A percentile compares a stretch with the other conserved stretches of the same genome.
Conservation (phyloP, 2,888 invertebrate species). For the Limnephilus rhombicus region DNA sequence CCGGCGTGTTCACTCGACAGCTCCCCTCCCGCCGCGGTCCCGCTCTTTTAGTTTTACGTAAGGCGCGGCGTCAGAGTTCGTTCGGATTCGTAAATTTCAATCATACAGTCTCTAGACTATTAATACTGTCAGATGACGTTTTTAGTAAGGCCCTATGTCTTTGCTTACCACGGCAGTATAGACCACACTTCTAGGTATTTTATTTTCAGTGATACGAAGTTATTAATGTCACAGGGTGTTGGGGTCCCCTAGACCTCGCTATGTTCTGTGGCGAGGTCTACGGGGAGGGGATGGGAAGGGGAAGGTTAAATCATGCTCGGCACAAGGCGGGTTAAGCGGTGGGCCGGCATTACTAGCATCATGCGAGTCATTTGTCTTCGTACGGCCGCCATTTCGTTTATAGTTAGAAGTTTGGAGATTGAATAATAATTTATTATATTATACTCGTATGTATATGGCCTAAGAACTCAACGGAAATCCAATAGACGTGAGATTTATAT, state of each 20-base stretch:
- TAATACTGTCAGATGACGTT: too few relatives aligned
- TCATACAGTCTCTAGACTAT: too few relatives aligned
- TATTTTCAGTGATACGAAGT: background rate
- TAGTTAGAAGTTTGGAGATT: background rate
- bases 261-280: background rate
- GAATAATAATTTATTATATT: background rate
- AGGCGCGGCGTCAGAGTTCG: too few relatives aligned
- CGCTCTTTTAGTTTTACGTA: too few relatives aligned
- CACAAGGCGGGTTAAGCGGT: background rate
- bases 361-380: background rate
- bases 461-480: too few relatives aligned
- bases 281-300: background rate
- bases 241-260: background rate
- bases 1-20: too few relatives aligned
- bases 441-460: too few relatives aligned
- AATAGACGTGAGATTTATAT: too few relatives aligned
- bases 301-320: background rate
- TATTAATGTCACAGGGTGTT: background rate
- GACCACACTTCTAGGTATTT: background rate
- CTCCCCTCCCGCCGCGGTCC: too few relatives aligned
- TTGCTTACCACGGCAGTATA: too few relatives aligned
- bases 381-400: background rate
- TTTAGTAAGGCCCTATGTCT: too few relatives aligned
- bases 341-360: background rate
- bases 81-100: too few relatives aligned